phyloP scores from a whole-genome alignment of 2,113 vertebrate genomes.

The Silurus asotus region DNA sequence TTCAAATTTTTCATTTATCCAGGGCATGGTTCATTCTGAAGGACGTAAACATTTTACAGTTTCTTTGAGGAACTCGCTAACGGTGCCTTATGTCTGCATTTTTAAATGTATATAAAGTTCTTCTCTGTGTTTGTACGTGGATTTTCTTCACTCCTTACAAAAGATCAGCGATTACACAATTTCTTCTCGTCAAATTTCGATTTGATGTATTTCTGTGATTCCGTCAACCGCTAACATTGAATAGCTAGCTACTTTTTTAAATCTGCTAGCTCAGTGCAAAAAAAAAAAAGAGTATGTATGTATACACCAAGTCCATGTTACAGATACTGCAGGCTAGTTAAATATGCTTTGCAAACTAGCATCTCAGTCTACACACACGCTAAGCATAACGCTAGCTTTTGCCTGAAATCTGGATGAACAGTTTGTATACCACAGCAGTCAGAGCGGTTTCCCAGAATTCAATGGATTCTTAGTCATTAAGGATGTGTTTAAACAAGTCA shows the following conservation, averaged over 20 bases:
- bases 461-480: neutral
- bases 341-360: neutral
- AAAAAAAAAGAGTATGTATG: neutral
- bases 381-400: neutral
- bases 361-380: neutral
- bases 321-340: neutral
- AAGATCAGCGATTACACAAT: neutral
- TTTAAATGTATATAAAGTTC: constrained; percentile 55
- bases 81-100: constrained; percentile 73
- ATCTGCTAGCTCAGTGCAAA: neutral
- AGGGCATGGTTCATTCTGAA: constrained; percentile 12
- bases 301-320: neutral
- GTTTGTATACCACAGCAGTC: neutral
- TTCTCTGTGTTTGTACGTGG: neutral
- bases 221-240: neutral
- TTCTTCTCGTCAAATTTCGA: neutral
- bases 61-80: constrained; percentile 47
- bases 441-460: neutral
- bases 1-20: neutral
- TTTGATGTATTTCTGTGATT: neutral
- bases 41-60: constrained; percentile 52
- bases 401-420: neutral
- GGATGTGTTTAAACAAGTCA: neutral
- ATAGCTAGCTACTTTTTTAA: neutral
- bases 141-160: neutral